Percentiles rank a stretch among this genome's conserved stretches.
phyloP scores from a whole-genome alignment of 2,888 invertebrate species.

The Incurvaria masculella region DNA sequence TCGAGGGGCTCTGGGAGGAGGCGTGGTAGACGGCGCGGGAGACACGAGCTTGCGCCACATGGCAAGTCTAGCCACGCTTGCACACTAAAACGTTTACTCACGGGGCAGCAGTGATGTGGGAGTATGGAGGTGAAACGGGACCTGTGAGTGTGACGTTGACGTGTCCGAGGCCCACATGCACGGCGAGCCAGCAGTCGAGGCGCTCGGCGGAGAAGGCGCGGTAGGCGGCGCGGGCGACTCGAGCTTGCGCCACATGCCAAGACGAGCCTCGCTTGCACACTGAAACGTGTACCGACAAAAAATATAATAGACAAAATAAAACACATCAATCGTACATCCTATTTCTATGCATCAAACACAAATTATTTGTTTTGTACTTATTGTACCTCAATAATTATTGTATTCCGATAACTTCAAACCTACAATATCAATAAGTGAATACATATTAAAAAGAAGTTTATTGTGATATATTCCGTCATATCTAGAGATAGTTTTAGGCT shows the following conservation, averaged over 20 bases:
- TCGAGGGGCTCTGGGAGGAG: conserved; percentile 84
- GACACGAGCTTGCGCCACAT: conserved; percentile 67
- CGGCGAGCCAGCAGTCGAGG: conserved; percentile 84
- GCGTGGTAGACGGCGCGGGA: conserved; percentile 79
- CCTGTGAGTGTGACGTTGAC: conserved; percentile 94
- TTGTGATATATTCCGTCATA: no score
- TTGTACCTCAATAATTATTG: no score
- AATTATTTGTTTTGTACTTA: neutral
- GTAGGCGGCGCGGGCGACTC: conserved; percentile 74
- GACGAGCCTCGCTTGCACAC: conserved; percentile 88
- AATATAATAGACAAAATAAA: no score
- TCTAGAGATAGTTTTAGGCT: no score
- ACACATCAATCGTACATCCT: no score
- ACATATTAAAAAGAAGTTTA: no score
- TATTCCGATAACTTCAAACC: neutral
- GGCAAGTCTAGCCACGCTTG: neutral
- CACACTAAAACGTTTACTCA: no score
- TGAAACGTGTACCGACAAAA: conserved; percentile 54
- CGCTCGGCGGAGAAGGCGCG: conserved; percentile 88
- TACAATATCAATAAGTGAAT: neutral
- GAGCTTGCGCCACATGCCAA: conserved; percentile 89
- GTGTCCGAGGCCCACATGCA: conserved; percentile 89
- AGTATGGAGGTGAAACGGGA: conserved; percentile 36
- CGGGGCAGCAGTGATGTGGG: neutral
- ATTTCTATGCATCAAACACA: no score